These are phyloP conservation scores for Caenorhabditis sp. DNA, from an alignment of 2,888 invertebrate genomes.

Conservation along the genomic window DNA sequence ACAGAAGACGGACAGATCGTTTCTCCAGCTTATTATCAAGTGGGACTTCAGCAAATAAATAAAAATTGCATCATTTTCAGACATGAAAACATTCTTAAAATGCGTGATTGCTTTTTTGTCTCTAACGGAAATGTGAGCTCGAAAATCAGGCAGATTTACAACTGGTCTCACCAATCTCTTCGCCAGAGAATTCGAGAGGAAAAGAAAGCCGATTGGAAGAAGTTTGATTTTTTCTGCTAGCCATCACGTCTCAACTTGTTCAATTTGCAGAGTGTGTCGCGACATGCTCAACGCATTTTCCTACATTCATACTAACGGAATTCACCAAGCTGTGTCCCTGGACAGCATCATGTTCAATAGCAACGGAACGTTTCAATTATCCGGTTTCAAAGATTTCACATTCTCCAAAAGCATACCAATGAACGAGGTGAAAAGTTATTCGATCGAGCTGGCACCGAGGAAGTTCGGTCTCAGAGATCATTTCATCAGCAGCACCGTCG, in stretches of 20 bases:
- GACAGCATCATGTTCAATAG: neutral
- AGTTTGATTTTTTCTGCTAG: neutral
- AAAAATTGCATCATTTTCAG: too few relatives aligned
- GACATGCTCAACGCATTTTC: neutral
- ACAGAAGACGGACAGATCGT: too few relatives aligned
- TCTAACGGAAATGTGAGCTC: too few relatives aligned
- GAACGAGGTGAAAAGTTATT: neutral
- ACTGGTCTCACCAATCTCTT: neutral
- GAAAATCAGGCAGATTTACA: neutral
- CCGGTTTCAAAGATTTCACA: neutral
- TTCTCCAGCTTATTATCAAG: too few relatives aligned
- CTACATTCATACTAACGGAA: neutral
- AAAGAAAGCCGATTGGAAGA: neutral
- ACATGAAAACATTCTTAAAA: slow-evolving; percentile 1
- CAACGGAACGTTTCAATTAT: neutral
- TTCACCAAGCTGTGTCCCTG: slow-evolving; percentile 2
- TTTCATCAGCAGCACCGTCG: neutral
- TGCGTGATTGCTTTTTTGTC: neutral
- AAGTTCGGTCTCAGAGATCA: neutral
- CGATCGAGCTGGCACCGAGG: slow-evolving; percentile 2
- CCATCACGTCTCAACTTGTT: neutral
- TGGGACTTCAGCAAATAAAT: too few relatives aligned
- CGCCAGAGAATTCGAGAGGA: neutral
- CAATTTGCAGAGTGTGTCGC: slow-evolving; percentile 1
- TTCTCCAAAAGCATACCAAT: neutral